phyloP scores from a whole-genome alignment of 1,140 invertebrate genomes.

The Spodoptera frugiperda region DNA sequence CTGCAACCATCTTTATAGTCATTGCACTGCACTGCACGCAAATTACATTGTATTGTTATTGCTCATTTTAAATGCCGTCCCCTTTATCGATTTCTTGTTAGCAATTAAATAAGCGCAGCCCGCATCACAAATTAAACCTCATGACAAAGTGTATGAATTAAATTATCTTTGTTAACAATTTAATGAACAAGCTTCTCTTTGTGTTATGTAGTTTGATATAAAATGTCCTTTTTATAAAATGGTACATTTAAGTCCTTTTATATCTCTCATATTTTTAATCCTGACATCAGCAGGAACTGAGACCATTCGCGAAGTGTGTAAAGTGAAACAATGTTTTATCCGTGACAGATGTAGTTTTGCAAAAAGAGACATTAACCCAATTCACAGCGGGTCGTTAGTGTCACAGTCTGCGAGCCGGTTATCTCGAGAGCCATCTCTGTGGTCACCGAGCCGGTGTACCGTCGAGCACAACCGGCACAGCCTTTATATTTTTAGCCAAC shows the following conservation, averaged over 20 bases:
- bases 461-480: slow-evolving; percentile 8
- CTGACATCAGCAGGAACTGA: neutral
- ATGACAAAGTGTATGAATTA: too few species aligned
- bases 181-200: too few species aligned
- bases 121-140: neutral
- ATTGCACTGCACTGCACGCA: neutral
- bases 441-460: slow-evolving; percentile 26
- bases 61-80: neutral
- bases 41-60: slow-evolving; percentile 13
- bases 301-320: slow-evolving; percentile 12
- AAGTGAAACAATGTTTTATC: slow-evolving; percentile 42
- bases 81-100: slow-evolving; percentile 8
- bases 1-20: neutral
- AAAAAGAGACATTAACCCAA: slow-evolving; percentile 60
- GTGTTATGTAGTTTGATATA: neutral
- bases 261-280: neutral
- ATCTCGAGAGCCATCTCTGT: slow-evolving; percentile 43
- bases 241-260: neutral
- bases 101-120: neutral
- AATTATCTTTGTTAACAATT: too few species aligned
- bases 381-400: slow-evolving; percentile 53
- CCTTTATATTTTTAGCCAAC: slow-evolving; percentile 39
- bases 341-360: slow-evolving; percentile 47
- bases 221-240: neutral
- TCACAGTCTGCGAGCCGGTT: slow-evolving; percentile 43